Conservation (phyloP, 2,113 vertebrate genomes). For the Oncorhynchus tshawytscha region DNA sequence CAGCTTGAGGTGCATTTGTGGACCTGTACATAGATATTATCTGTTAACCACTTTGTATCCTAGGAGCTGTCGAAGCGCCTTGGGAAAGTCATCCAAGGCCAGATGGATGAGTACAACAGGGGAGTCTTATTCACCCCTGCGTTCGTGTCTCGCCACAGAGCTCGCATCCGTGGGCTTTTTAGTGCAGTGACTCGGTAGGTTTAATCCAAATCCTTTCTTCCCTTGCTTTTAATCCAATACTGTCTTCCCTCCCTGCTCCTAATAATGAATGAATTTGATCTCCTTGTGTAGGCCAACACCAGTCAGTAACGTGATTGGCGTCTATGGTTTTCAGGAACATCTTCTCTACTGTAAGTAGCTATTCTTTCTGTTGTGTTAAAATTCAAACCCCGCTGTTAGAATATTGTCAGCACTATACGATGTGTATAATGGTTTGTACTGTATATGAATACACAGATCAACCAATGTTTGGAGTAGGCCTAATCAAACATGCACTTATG, state of each 20-base stretch:
- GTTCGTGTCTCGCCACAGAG: slow-evolving; percentile 89
- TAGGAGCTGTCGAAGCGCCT: slow-evolving; percentile 85
- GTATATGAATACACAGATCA: no score
- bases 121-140: slow-evolving; percentile 92
- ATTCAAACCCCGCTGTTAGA: no score
- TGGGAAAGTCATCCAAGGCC: slow-evolving; percentile 85
- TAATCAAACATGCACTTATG: neutral
- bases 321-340: slow-evolving; percentile 92
- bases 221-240: no score
- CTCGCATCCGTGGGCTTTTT: slow-evolving; percentile 90
- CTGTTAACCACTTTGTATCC: neutral
- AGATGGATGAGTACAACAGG: slow-evolving; percentile 87
- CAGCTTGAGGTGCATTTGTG: neutral
- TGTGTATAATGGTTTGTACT: no score
- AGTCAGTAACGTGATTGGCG: slow-evolving; percentile 85
- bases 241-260: neutral
- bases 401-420: no score
- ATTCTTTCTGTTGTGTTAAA: neutral
- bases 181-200: slow-evolving; percentile 87
- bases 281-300: slow-evolving; percentile 82
- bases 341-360: slow-evolving; percentile 91
- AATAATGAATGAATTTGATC: neutral
- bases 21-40: neutral
- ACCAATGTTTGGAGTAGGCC: no score
- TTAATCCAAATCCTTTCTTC: neutral